Evolutionary conservation across 37 sponge, comb jelly and placozoan genomes (phyloP), one percentile per base, ranked within the genome.

Genomic region (Spongia lamella): DNA sequence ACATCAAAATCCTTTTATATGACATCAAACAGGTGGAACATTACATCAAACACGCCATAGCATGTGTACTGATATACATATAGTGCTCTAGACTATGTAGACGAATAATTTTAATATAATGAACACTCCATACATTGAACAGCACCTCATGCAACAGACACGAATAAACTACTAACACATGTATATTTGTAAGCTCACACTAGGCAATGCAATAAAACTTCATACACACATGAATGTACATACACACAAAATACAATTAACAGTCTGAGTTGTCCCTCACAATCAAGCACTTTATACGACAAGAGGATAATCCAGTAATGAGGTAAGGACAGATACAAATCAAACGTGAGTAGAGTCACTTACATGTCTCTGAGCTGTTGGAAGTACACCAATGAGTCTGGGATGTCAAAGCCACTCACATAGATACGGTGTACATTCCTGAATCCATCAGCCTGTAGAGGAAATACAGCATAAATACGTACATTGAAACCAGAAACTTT

Each of bases 331-430:
- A n/a, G n/a, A n/a, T n/a, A n/a, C n/a, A n/a, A n/a, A n/a, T n/a
- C n/a, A n/a, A n/a, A n/a, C n/a, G n/a, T n/a, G n/a, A n/a, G n/a
- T n/a, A 43, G 7, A 13, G 9, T 40, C 24, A n/a, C 82, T 75
- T 38, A 81, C 76, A 29, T 1, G 33, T 61, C 58, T 36, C 31
- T 38, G 21, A 89, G 59, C 38, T 92, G 68, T 30, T 83, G 59
- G 67, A 96, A 96, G 35, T 52, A 72, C 0, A 33, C 64, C 31
- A 89, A 38, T 9, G 88, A 69, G 68, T 96, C 96, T 15, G 96
- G 93, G 19, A 96, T 63, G 39, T 96, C 96, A 66, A 83, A 61
- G 7, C 96, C 96, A 62, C 57, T 81, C 26, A 92, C 79, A 61
- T 84, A 79, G 62, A 96, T 96, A 32, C 67, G 57, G 50, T 92